Conservation (phyloP, 92 coral and sea anemone species). For the Epizoanthus rinbou region DNA sequence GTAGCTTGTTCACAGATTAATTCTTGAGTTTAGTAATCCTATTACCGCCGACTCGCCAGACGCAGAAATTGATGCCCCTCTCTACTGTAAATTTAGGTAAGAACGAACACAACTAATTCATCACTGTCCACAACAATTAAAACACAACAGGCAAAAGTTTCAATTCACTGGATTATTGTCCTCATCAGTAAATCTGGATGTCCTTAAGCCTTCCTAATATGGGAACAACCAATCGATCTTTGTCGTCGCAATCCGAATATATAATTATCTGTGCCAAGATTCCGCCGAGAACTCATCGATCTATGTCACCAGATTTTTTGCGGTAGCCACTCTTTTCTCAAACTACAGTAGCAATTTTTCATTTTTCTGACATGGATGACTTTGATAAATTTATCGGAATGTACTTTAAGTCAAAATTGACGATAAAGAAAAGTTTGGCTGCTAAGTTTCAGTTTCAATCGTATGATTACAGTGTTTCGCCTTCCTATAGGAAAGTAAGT, state of each 20-base stretch:
- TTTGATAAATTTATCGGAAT: slow-evolving; percentile 11
- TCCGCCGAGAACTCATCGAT: slow-evolving; percentile 6
- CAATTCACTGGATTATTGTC: slow-evolving; percentile 2
- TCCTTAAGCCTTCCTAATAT: slow-evolving; percentile 7
- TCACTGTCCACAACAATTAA: slow-evolving; percentile 24
- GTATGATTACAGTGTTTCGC: not conserved
- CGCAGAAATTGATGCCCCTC: not conserved
- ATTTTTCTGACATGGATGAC: slow-evolving; percentile 13
- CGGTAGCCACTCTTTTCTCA: not conserved
- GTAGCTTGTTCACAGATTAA: slow-evolving; percentile 3
- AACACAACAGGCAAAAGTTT: slow-evolving; percentile 10
- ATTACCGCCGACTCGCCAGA: not conserved
- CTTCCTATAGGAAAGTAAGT: not conserved
- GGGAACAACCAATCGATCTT: slow-evolving; percentile 11
- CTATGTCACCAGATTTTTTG: not conserved
- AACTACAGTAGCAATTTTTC: slow-evolving; percentile 24
- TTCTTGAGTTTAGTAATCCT: slow-evolving; percentile 2
- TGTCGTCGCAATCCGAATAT: slow-evolving; percentile 1
- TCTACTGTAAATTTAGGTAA: not conserved
- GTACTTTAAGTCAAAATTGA: not conserved
- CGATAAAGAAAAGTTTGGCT: slow-evolving; percentile 20
- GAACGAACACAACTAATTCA: slow-evolving; percentile 35
- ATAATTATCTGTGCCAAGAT: not conserved
- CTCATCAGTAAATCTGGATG: slow-evolving; percentile 10
- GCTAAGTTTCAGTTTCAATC: slow-evolving; percentile 5